phyloP scores from a whole-genome alignment of 2,888 invertebrate genomes.

The Stenoptilia bipunctidactyla region DNA sequence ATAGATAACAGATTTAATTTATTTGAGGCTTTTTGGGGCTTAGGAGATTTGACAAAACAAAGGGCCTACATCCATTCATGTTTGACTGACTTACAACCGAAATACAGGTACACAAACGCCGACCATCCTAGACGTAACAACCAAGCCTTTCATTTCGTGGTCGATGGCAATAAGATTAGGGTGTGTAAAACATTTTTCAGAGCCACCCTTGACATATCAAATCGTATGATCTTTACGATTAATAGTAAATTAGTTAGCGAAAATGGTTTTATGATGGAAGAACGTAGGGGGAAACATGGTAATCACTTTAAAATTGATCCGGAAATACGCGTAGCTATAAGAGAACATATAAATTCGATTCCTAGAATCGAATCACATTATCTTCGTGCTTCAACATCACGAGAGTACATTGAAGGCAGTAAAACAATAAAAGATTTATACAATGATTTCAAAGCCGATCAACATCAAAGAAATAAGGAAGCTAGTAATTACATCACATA shows the following conservation, averaged over 20 bases:
- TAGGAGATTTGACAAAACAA: conserved; percentile 3
- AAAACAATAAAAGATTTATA: no score
- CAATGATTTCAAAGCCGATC: conserved; percentile 11
- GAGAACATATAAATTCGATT: conserved; percentile 14
- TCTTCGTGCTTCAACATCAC: conserved; percentile 14
- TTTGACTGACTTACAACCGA: conserved; percentile 5
- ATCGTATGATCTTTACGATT: conserved; percentile 11
- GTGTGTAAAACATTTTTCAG: conserved; percentile 15
- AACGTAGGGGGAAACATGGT: conserved; percentile 15
- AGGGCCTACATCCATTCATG: conserved; percentile 2
- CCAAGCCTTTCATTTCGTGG: conserved; percentile 11
- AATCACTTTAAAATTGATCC: conserved; percentile 12
- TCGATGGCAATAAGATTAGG: conserved; percentile 6
- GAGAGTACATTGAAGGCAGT: conserved; percentile 14
- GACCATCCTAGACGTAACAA: conserved; percentile 4
- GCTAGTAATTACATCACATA: no score
- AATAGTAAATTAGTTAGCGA: conserved; percentile 10
- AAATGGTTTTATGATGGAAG: conserved; percentile 9
- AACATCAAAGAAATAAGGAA: conserved; percentile 5
- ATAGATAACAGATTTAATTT: conserved; percentile 3
- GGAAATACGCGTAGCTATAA: conserved; percentile 12
- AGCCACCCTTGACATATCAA: conserved; percentile 11
- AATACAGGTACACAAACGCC: conserved; percentile 7
- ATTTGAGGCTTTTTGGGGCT: conserved; percentile 4
- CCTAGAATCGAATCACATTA: no score